phyloP scores from a whole-genome alignment of 92 coral and sea anemone genomes.

The Phenganax subtilis region DNA sequence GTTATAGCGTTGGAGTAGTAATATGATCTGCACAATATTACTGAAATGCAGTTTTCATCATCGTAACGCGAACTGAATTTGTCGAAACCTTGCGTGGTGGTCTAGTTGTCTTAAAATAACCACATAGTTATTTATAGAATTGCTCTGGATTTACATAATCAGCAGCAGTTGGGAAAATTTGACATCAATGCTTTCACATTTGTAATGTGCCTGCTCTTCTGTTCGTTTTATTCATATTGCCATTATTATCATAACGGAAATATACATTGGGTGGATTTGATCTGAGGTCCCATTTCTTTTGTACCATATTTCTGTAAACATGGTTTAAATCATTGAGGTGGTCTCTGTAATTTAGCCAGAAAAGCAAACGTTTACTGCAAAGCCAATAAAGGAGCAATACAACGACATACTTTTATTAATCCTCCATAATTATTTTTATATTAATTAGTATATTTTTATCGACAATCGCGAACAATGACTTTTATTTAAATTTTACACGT shows the following conservation, averaged over 20 bases:
- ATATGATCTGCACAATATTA: constrained; percentile 9
- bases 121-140: constrained; percentile 15
- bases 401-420: not conserved
- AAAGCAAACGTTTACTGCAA: not conserved
- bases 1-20: not conserved
- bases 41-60: not conserved
- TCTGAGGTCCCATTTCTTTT: not conserved
- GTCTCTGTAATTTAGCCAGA: not conserved
- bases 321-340: not conserved
- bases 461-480: too few species aligned
- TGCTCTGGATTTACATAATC: not conserved
- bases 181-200: not conserved
- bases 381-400: not conserved
- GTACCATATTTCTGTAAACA: not conserved
- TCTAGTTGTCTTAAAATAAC: constrained; percentile 9
- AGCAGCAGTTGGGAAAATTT: constrained; percentile 7
- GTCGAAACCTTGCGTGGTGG: constrained; percentile 12
- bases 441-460: not conserved
- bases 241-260: too few species aligned
- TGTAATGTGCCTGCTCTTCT: too few species aligned
- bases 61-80: not conserved
- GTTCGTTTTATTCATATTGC: too few species aligned
- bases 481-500: too few species aligned
- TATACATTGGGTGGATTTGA: too few species aligned
- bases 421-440: not conserved